phyloP scores from a whole-genome alignment of 2,113 vertebrate genomes.

The Coreoperca whiteheadi region DNA sequence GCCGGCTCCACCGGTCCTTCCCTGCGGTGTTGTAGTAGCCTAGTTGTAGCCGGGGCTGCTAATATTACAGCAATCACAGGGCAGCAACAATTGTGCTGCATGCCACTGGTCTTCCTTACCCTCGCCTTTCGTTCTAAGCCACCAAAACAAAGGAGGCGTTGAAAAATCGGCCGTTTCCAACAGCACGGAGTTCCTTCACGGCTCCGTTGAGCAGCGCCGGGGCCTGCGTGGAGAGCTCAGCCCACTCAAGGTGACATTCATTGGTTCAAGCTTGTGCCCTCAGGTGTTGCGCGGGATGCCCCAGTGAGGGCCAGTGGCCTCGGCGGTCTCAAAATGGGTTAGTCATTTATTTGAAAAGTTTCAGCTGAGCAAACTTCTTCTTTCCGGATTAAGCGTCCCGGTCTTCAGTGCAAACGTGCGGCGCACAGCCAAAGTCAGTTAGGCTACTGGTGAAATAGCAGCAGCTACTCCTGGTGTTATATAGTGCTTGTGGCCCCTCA shows the following conservation, averaged over 20 bases:
- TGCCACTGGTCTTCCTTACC: neutral
- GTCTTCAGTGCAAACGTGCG: neutral
- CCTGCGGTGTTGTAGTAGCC: slow-evolving; percentile 11
- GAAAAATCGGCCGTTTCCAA: neutral
- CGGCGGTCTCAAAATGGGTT: no score
- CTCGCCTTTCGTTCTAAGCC: neutral
- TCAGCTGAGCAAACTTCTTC: neutral
- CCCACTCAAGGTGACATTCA: slow-evolving; percentile 47
- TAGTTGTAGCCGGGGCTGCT: neutral
- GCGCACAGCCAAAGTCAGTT: neutral
- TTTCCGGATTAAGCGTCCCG: neutral
- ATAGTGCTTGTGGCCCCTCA: no score
- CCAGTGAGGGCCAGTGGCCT: no score
- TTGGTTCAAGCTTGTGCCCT: neutral
- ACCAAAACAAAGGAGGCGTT: neutral
- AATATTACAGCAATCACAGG: neutral
- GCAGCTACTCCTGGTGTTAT: no score
- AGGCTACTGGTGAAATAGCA: neutral
- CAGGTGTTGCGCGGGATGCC: no score
- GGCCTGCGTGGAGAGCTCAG: slow-evolving; percentile 10
- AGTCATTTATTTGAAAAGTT: neutral
- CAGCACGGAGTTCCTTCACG: neutral
- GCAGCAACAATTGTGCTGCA: slow-evolving; percentile 26
- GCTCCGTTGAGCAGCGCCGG: no score
- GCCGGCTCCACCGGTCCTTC: slow-evolving; percentile 31